phyloP scores from a whole-genome alignment of 35 echinoderm and acorn worm species.

The Apostichopus parvimensis region DNA sequence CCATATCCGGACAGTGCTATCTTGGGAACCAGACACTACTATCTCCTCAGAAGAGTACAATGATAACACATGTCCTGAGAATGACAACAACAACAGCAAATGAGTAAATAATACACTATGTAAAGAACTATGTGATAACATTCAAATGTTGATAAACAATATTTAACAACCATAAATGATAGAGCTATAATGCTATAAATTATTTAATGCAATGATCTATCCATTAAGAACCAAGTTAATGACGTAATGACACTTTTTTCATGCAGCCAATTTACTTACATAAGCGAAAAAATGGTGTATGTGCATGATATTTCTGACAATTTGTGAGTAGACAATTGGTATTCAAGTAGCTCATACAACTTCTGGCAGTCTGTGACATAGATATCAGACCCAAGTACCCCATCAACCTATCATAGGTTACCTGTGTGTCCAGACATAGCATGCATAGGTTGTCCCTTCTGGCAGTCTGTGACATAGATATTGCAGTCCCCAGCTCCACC shows the following conservation, averaged over 20 bases:
- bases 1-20: slow-evolving; percentile 89
- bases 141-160: not conserved
- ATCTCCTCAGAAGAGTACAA: slow-evolving; percentile 77
- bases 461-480: slow-evolving; percentile 90
- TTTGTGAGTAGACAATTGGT: too few relatives aligned
- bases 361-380: slow-evolving; percentile 51
- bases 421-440: slow-evolving; percentile 90
- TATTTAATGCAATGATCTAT: too few relatives aligned
- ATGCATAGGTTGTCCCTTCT: slow-evolving; percentile 73
- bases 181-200: too few relatives aligned
- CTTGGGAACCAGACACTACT: slow-evolving; percentile 89
- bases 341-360: too few relatives aligned
- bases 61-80: slow-evolving; percentile 83
- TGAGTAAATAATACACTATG: not conserved
- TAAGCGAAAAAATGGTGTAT: too few relatives aligned
- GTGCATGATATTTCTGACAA: too few relatives aligned
- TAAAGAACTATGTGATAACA: not conserved
- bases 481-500: slow-evolving; percentile 94
- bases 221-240: too few relatives aligned
- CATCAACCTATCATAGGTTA: not conserved
- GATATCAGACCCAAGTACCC: slow-evolving; percentile 24
- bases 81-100: not conserved
- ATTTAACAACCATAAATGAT: too few relatives aligned
- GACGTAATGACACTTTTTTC: too few relatives aligned
- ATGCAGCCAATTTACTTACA: too few relatives aligned